Conservation (phyloP, 2,113 vertebrate genomes). For the Ctenomys sociabilis region DNA sequence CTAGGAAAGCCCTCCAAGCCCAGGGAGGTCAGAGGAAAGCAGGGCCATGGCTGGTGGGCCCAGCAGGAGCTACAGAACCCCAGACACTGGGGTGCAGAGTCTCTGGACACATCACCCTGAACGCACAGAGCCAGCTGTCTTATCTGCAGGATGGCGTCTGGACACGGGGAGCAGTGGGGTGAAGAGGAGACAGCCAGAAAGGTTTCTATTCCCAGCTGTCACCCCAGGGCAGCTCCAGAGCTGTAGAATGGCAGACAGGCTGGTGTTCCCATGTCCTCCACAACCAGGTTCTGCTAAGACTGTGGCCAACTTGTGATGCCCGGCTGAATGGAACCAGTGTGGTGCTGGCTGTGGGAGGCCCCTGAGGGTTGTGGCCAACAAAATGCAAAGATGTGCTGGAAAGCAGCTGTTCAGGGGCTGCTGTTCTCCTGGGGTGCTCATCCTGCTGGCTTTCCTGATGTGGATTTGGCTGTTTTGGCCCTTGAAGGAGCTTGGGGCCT, state of each 20-base stretch:
- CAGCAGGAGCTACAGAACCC: neutral
- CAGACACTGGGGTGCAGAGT: neutral
- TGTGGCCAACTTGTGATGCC: no score
- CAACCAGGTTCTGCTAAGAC: neutral
- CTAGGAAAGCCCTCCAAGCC: neutral
- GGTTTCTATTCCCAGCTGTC: neutral
- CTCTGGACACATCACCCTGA: neutral
- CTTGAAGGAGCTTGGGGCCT: no score
- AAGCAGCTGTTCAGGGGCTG: no score
- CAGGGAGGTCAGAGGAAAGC: neutral
- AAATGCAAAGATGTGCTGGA: no score
- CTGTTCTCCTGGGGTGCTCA: no score
- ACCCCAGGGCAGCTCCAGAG: neutral
- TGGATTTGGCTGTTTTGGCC: no score
- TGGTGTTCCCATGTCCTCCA: neutral
- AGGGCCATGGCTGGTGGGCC: neutral
- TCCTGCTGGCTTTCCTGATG: no score
- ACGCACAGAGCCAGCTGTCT: neutral
- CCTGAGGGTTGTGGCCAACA: no score
- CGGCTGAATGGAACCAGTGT: no score
- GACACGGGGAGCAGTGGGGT: neutral
- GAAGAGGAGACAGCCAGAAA: neutral
- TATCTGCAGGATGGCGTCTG: neutral
- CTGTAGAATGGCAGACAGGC: neutral
- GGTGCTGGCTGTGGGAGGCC: no score